phyloP scores from a whole-genome alignment of 2,888 invertebrate species.

The Limnephilus rhombicus region DNA sequence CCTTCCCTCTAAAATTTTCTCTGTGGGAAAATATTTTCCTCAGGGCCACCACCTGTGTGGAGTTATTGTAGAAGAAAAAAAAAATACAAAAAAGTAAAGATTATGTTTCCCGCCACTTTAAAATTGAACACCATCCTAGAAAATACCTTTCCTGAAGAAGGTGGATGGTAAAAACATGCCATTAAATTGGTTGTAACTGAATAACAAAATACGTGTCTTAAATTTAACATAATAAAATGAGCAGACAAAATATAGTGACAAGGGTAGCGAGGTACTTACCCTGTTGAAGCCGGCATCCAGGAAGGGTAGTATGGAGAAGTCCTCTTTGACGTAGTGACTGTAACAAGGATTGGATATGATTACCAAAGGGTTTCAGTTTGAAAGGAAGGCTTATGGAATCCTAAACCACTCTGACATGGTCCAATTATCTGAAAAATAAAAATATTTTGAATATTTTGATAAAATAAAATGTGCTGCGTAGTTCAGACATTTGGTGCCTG shows the following conservation, averaged over 20 bases:
- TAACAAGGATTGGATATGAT: constrained; percentile 71
- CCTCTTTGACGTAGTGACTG: constrained; percentile 91
- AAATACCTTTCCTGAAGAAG: background rate
- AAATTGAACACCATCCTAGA: background rate
- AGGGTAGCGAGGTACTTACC: constrained; percentile 78
- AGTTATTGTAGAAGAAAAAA: background rate
- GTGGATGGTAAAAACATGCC: background rate
- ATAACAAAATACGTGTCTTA: background rate
- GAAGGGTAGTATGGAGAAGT: constrained; percentile 85
- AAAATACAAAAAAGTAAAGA: background rate
- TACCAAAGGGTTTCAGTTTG: background rate
- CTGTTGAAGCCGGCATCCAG: constrained; percentile 92
- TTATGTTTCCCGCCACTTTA: background rate
- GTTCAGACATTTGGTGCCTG: background rate
- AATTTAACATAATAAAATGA: background rate
- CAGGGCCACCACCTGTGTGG: too few species aligned
- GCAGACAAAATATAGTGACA: background rate
- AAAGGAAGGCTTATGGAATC: background rate
- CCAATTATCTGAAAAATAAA: background rate
- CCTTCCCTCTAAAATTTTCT: too few species aligned
- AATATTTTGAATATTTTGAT: background rate
- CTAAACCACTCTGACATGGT: background rate
- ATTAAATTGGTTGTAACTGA: background rate
- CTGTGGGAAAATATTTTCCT: too few species aligned
- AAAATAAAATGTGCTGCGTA: background rate